phyloP scores from a whole-genome alignment of 2,888 invertebrate species.

The Vesta saturnalis region DNA sequence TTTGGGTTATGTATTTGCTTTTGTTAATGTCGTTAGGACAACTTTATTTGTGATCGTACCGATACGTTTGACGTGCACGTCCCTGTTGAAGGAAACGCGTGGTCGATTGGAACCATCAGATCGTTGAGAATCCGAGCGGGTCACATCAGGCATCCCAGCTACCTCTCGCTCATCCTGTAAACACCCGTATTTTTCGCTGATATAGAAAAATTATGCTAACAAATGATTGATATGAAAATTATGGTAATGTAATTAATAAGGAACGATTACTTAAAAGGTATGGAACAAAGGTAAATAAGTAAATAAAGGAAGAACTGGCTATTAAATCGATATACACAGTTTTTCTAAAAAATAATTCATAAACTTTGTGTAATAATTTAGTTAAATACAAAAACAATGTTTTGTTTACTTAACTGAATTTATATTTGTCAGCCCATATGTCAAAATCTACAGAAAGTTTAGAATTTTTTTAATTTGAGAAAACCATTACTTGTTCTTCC shows the following conservation, averaged over 20 bases:
- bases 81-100: conserved; percentile 88
- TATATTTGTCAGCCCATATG: too few relatives aligned
- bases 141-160: conserved; percentile 67
- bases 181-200: conserved; percentile 47
- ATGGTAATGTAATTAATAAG: neutral
- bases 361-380: too few relatives aligned
- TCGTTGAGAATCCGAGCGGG: conserved; percentile 66
- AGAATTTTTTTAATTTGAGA: too few relatives aligned
- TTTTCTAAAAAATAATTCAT: too few relatives aligned
- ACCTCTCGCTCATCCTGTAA: conserved; percentile 55
- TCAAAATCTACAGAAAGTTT: too few relatives aligned
- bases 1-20: conserved; percentile 15
- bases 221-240: neutral
- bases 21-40: conserved; percentile 35
- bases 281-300: too few relatives aligned
- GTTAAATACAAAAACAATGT: too few relatives aligned
- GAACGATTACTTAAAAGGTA: too few relatives aligned
- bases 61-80: conserved; percentile 90
- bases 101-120: conserved; percentile 67
- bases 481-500: too few relatives aligned
- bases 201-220: neutral
- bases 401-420: too few relatives aligned
- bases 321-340: too few relatives aligned
- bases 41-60: conserved; percentile 64
- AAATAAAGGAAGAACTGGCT: too few relatives aligned